Conservation (phyloP, 1,140 invertebrate genomes). For the Coelopa frigida region DNA sequence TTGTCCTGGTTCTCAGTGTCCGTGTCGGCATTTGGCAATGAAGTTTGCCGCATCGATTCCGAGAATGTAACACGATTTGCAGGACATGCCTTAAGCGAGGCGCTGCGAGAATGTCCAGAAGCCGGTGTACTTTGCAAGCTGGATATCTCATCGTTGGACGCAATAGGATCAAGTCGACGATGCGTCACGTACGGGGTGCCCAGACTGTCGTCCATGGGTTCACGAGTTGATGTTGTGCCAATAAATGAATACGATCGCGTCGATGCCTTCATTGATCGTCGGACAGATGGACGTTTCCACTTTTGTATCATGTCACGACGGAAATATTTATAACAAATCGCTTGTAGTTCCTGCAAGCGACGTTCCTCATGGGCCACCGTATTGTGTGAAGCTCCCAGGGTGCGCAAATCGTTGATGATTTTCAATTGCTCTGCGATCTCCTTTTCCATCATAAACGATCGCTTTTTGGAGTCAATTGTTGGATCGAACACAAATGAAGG, state of each 20-base stretch:
- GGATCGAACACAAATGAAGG: conserved; percentile 82
- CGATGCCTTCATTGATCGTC: conserved; percentile 34
- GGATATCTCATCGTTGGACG: conserved; percentile 44
- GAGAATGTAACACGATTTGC: conserved; percentile 37
- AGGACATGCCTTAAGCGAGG: conserved; percentile 56
- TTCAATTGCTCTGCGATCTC: conserved; percentile 96
- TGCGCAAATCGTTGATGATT: conserved; percentile 85
- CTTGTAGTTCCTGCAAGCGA: conserved; percentile 83
- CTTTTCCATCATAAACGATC: conserved; percentile 90
- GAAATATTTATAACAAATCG: conserved; percentile 84
- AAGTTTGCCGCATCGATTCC: conserved; percentile 52
- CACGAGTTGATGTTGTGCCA: conserved; percentile 14
- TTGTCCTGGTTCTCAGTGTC: conserved; percentile 58
- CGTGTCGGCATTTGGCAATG: conserved; percentile 61
- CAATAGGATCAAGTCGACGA: conserved; percentile 35
- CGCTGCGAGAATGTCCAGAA: conserved; percentile 64
- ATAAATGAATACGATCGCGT: conserved; percentile 40
- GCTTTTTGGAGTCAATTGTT: conserved; percentile 76
- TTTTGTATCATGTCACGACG: conserved; percentile 51
- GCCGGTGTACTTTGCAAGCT: conserved; percentile 62
- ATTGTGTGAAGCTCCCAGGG: conserved; percentile 80
- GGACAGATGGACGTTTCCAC: conserved; percentile 38
- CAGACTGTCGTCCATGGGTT: conserved; percentile 26
- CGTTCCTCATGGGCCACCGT: conserved; percentile 88
- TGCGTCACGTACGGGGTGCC: conserved; percentile 21